phyloP scores from a whole-genome alignment of 2,113 vertebrate genomes.

The Patagioenas fasciata region DNA sequence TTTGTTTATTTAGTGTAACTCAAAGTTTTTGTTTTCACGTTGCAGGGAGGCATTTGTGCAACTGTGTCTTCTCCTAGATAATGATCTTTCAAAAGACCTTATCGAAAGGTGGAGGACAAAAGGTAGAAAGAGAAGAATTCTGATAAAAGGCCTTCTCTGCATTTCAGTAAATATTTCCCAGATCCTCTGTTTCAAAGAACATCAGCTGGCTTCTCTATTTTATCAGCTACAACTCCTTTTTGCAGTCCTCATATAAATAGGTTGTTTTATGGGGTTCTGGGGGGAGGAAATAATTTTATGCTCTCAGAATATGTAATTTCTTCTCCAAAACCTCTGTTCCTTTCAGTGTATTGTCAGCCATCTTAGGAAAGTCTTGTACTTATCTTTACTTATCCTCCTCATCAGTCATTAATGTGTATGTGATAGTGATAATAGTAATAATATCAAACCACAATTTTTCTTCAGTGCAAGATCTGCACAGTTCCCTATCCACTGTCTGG shows the following conservation, averaged over 20 bases:
- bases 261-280: rapidly evolving
- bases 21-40: not conserved
- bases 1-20: not conserved
- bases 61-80: not conserved
- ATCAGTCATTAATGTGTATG: not conserved
- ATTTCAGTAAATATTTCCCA: not conserved
- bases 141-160: not conserved
- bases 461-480: not conserved
- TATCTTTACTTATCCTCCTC: not conserved
- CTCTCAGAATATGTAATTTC: not conserved
- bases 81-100: not conserved
- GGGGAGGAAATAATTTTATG: not conserved
- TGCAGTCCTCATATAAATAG: not conserved
- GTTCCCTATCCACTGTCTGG: not conserved
- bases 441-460: not conserved
- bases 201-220: not conserved
- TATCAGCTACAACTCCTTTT: not conserved
- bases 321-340: not conserved
- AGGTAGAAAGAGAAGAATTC: not conserved
- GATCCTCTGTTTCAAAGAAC: not conserved
- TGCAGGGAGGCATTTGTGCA: not conserved
- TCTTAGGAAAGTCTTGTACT: not conserved
- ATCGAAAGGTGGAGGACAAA: not conserved
- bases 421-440: not conserved
- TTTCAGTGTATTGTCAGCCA: not conserved